phyloP scores from a whole-genome alignment of 2,113 vertebrate species.

The Crypturellus undulatus region DNA sequence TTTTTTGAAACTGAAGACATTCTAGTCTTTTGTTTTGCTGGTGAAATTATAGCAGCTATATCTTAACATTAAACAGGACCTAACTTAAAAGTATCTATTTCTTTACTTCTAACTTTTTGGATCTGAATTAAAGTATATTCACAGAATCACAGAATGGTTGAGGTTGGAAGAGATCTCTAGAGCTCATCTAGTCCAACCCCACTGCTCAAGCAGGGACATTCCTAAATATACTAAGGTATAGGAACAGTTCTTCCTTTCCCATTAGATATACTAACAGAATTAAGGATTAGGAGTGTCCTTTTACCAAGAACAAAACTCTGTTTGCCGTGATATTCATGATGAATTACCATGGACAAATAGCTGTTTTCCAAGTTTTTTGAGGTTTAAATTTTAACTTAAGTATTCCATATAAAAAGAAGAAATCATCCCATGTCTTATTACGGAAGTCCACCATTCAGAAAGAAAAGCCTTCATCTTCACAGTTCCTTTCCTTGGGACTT shows the following conservation, averaged over 20 bases:
- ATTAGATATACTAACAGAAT: background rate
- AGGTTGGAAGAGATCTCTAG: no score
- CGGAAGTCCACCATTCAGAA: background rate
- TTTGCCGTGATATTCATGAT: background rate
- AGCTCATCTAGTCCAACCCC: no score
- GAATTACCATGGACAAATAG: background rate
- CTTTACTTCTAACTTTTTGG: background rate
- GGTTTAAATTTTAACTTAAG: background rate
- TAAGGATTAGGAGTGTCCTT: background rate
- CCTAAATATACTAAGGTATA: background rate
- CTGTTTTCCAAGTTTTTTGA: background rate
- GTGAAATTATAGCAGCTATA: background rate
- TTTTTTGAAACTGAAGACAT: background rate
- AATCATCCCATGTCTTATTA: background rate
- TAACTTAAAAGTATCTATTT: background rate
- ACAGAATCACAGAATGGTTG: no score
- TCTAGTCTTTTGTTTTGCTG: background rate
- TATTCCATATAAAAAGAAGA: background rate
- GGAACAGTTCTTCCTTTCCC: background rate
- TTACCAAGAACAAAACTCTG: background rate
- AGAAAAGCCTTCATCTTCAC: background rate
- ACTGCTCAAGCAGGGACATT: background rate
- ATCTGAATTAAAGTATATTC: background rate
- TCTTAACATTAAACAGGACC: background rate
- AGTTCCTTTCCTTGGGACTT: background rate